Conservation (phyloP, 2,888 invertebrate genomes). For the Drosophila tanythrix region DNA sequence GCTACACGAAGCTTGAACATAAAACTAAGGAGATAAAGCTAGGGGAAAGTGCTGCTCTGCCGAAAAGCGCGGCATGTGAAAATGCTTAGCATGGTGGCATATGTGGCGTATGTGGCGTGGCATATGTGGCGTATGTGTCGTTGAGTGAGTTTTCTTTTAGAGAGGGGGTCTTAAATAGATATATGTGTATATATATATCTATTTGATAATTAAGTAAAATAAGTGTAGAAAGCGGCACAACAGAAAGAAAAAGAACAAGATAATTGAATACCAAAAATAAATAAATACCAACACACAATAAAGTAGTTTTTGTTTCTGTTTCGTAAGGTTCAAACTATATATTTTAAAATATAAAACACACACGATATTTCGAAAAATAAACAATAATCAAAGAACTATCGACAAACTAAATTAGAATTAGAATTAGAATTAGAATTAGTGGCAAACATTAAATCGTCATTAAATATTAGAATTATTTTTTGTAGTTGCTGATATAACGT, state of each 20-base stretch:
- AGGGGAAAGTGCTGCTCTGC: conserved; percentile 43
- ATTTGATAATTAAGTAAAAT: conserved; percentile 39
- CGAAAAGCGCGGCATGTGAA: conserved; percentile 54
- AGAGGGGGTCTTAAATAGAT: conserved; percentile 22
- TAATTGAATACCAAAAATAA: conserved; percentile 58
- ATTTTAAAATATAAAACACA: conserved; percentile 60
- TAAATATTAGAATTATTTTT: conserved; percentile 50
- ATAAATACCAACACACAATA: conserved; percentile 74
- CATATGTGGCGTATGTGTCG: conserved; percentile 47
- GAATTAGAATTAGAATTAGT: conserved; percentile 76
- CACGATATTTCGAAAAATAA: conserved; percentile 58
- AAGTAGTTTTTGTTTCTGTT: conserved; percentile 64
- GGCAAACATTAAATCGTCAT: conserved; percentile 71
- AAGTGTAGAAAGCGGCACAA: conserved; percentile 66
- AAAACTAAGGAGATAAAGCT: conserved; percentile 43
- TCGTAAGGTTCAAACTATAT: conserved; percentile 70
- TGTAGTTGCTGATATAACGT: conserved; percentile 49
- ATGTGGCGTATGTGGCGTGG: conserved; percentile 37
- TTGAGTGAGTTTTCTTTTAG: conserved; percentile 26
- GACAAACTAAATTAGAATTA: conserved; percentile 71
- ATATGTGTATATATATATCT: conserved; percentile 18
- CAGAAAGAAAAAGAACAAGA: conserved; percentile 53
- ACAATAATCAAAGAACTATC: conserved; percentile 62
- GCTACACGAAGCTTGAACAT: conserved; percentile 35
- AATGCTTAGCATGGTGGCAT: conserved; percentile 29